Percentiles rank a stretch among this genome's conserved stretches.
These are phyloP conservation scores for Amorpha juglandis DNA, from an alignment of 2,888 invertebrate genomes.

Conservation along the genomic window DNA sequence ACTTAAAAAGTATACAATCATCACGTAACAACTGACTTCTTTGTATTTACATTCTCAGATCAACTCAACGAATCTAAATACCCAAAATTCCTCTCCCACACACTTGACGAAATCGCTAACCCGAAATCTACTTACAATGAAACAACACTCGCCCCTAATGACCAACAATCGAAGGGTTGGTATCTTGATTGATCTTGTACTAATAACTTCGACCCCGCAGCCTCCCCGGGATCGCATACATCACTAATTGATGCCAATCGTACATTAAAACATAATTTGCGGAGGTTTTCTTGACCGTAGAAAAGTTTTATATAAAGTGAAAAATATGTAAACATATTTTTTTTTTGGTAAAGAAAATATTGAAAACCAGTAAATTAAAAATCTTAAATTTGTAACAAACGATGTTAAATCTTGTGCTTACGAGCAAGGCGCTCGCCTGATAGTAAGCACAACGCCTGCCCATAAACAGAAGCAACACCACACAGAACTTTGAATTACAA, in stretches of 20 bases:
- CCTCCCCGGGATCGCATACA: not conserved
- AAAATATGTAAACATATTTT: too few species aligned
- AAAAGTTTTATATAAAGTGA: not conserved
- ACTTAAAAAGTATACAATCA: too few species aligned
- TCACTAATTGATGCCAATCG: constrained; percentile 1
- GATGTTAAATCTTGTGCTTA: too few species aligned
- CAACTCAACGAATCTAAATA: not conserved
- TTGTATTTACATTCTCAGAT: too few species aligned
- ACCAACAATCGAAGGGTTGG: not conserved
- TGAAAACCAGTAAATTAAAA: too few species aligned
- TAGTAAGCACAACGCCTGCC: too few species aligned
- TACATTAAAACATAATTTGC: not conserved
- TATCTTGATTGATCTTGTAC: not conserved
- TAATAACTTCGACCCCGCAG: not conserved
- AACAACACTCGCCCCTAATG: not conserved
- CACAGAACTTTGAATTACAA: too few species aligned
- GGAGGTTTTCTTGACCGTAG: not conserved
- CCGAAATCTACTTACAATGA: not conserved
- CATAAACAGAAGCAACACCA: too few species aligned
- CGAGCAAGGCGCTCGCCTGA: too few species aligned
- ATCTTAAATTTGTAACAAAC: too few species aligned
- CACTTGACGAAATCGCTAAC: not conserved
- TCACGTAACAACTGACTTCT: too few species aligned
- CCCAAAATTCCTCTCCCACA: not conserved
- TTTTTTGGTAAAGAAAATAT: too few species aligned